Base-by-base conservation (phyloP, 2,113 vertebrate species). In the Neolamprologus caudopunctatus region DNA sequence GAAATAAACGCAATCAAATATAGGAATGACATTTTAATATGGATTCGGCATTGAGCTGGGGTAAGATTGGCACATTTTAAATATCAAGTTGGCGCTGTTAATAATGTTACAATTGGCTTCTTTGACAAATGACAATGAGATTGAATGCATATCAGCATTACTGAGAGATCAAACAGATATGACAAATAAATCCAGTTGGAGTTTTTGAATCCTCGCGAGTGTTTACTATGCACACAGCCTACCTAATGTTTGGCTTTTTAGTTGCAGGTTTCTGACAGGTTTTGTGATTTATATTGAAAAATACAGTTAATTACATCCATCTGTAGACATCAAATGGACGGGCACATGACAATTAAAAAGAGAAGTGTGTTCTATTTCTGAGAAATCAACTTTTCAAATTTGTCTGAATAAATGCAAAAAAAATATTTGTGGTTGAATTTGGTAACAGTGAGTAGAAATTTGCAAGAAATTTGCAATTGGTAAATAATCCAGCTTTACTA, bases 1-100 rank as follows among this genome's bases (percentile, higher is more conserved):
- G 83, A 95, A 96, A 92, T 92, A 89, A 96, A 95, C 19, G 88
- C 92, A 96, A 96, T 96, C 94, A 95, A 95, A 95, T 93, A 92
- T 87, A 90, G 87, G 91, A 89, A 94, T 96, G 96, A 95, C 95
- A 95, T 96, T 96, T 96, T 95, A 96, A 96, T 96, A 96, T 96
- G 93, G 89, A 95, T 91, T 94, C 86, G 66, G 83, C 89, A 91
- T 87, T 54, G 84, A 88, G 92, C 68, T 50, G 21, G 82, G 58
- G 71, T 89, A 88, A 96, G 96, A 97, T 96, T 96, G 95, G 96
- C 96, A 96, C 93, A 93, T 96, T 96, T 94, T 95, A 96, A 96
- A 97, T 96, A 96, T 95, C 86, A 93, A 95, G 91, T 93, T 86
- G 91, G 51, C 16, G n/a, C 89, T 86, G 94, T 94, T 96, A 96